Evolutionary conservation across 2,797 vertebrate genomes (phyloP), one percentile per base, ranked within the genome.

Genomic region (Schizopygopsis malacanthus): DNA sequence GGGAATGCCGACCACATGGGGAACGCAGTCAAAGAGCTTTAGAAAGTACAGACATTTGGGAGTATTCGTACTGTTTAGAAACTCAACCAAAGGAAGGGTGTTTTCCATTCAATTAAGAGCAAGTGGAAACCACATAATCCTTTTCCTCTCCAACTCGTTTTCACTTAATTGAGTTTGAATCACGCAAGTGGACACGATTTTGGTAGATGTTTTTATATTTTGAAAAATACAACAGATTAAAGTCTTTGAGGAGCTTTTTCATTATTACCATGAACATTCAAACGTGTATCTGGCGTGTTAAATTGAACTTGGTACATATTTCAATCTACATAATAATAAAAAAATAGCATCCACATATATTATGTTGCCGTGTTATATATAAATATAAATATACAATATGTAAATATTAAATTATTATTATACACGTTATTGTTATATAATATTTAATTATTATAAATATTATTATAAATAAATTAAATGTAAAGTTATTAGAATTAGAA

Each of bases 1-100:
- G 90, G 88, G 84, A 90, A 81, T 85, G 80, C 89, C 87, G 85
- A 78, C 87, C 84, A 88, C 82, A 85, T 90, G 88, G 82, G 91
- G 88, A 91, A 81, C 86, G 81, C 65, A 87, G 81, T 88, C 87
- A 91, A 86, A 93, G 88, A 89, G 92, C 92, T 94, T 85, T 86
- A 91, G 93, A 92, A 87, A 89, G 90, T 90, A 90, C 87, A 65
- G 85, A 87, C 83, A 63, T 83, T 87, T 85, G 28, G 84, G 22
- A 37, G 89, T 89, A 92, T 88, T 82, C 45, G 86, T 73, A 85
- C 85, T 87, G 87, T 88, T 87, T 86, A 84, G 87, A 85, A 87
- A 87, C 78, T 78, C 47, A 5, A 76, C 89, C 75, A 87, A 87
- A 88, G 86, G 84, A 72, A 86, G 87, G 81, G 86, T 87, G 87